These are phyloP conservation scores for Rhinolophus ferrumequinum DNA, from an alignment of 2,113 vertebrate species.

Conservation along the genomic window DNA sequence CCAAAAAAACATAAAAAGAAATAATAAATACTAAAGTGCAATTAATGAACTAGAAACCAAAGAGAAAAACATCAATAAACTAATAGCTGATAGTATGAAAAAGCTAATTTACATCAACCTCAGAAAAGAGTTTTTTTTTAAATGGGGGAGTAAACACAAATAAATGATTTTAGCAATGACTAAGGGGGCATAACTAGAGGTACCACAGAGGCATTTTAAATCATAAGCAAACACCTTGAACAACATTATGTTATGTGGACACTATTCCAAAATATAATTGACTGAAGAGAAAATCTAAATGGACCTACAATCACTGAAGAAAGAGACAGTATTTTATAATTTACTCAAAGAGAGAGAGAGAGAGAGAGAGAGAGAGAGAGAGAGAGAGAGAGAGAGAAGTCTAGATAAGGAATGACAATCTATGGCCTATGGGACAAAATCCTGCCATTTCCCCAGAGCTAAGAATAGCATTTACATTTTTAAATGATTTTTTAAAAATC, in stretches of 20 bases:
- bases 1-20: neutral
- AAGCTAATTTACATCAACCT: neutral
- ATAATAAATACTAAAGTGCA: neutral
- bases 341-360: neutral
- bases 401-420: neutral
- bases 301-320: neutral
- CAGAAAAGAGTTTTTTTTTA: neutral
- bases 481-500: neutral
- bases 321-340: neutral
- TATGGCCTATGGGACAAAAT: neutral
- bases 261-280: neutral
- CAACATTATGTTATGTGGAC: neutral
- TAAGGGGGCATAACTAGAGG: neutral
- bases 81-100: neutral
- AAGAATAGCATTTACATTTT: slow-evolving; percentile 9
- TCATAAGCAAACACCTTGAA: neutral
- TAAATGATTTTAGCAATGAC: neutral
- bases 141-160: neutral
- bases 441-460: neutral
- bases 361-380: neutral
- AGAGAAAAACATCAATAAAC: neutral
- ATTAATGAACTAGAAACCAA: neutral
- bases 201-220: neutral
- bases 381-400: no score
- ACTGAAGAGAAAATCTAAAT: neutral